Conservation (phyloP, 1,140 invertebrate species). For the Drosophila nebulosa region DNA sequence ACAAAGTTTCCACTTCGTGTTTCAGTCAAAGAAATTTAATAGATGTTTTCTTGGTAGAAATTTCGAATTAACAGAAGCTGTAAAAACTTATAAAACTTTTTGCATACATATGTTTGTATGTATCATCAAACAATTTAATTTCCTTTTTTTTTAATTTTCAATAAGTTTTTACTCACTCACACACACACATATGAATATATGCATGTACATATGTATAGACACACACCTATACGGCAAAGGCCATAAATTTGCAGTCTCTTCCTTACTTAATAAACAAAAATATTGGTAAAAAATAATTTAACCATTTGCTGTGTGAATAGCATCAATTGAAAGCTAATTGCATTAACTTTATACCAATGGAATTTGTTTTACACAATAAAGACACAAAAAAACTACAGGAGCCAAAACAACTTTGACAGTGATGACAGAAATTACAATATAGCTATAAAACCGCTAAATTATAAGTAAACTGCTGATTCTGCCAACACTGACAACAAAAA, state of each 20-base stretch:
- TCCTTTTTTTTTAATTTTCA: too few relatives aligned
- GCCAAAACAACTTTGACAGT: not conserved
- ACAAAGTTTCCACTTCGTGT: not conserved
- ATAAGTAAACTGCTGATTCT: not conserved
- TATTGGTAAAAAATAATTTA: not conserved
- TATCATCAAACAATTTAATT: too few relatives aligned
- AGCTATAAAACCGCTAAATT: not conserved
- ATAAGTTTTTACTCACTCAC: not conserved
- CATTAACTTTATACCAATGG: not conserved
- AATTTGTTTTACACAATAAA: not conserved
- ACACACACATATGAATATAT: too few relatives aligned
- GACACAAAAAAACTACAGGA: not conserved
- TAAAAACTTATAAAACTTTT: too few relatives aligned
- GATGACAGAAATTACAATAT: not conserved
- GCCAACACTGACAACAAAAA: not conserved
- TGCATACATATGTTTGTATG: too few relatives aligned
- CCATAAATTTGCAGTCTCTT: not conserved
- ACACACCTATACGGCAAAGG: not conserved
- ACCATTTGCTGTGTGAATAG: not conserved
- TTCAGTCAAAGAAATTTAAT: not conserved
- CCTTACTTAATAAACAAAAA: not conserved
- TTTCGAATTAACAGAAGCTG: too few relatives aligned
- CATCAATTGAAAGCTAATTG: not conserved
- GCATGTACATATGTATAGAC: too few relatives aligned
- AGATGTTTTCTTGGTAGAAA: too few relatives aligned